Evolutionary conservation across 2,888 invertebrate genomes (phyloP), one percentile per base, ranked within the genome.

Genomic region (Ophraella communa): DNA sequence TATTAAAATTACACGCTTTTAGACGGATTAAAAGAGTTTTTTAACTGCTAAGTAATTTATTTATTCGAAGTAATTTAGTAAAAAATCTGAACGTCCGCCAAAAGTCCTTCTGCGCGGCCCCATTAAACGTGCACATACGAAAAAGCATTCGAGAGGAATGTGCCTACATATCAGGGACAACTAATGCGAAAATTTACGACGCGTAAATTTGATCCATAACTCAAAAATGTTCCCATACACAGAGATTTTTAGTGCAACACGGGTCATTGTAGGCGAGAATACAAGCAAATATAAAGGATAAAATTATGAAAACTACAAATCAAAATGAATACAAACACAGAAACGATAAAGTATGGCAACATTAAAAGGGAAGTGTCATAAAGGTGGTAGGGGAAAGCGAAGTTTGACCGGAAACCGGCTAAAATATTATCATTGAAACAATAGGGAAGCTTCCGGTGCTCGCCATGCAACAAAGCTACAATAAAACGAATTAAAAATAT

Each of bases 381-480:
- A 77, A 78, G 75, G 77, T 75, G 72, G 74, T 60, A 66, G 72
- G 74, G 73, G 70, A 65, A 52, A 74, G 72, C 76, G 73, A 71
- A 67, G 71, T 71, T 70, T 76, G 76, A 77, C 78, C 78, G 79
- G 78, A 79, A 79, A 76, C 77, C 70, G 74, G 77, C 78, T 79
- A 77, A 79, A 80, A 79, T 80, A 80, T 79, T 80, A 79, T 79
- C 79, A 77, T 73, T 74, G 75, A 77, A 78, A 80, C 80, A 80
- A 80, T 80, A 78, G 80, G 77, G 75, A 74, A 73, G 77, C 76
- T 78, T 80, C 79, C 79, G 67, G 56, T 74, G 78, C 73, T 75
- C 75, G 76, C 76, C 75, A 75, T 76, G 76, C 74, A 78, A 77
- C 75, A 74, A 73, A 75, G 77, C 74, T 76, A 77, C 78, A 77